A percentile compares a stretch with the other conserved stretches of the same genome.
Evolutionary conservation across 2,888 invertebrate species (phyloP).

Genomic region (Acheta domesticus): DNA sequence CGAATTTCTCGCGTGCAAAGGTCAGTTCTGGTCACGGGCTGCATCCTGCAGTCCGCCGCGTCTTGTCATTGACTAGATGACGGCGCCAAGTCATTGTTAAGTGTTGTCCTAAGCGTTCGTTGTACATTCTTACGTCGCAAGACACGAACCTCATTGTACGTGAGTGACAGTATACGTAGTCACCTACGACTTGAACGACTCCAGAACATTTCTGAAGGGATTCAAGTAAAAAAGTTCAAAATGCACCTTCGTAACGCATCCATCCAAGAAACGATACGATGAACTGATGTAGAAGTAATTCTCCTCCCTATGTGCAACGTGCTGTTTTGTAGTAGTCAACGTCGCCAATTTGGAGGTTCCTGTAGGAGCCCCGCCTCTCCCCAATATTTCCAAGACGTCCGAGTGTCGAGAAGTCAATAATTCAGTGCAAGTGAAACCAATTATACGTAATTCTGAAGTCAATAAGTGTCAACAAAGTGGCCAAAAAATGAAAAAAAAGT

Average conservation of each 20-base stretch:
- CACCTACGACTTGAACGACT: background rate
- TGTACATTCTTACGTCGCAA: too few relatives aligned
- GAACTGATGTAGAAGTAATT: background rate
- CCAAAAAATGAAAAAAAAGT: background rate
- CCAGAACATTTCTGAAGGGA: background rate
- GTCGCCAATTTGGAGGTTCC: background rate
- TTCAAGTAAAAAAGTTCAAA: background rate
- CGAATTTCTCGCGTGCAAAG: background rate
- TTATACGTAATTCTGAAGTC: background rate
- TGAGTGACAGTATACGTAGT: background rate
- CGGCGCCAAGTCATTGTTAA: background rate
- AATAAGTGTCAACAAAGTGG: constrained; percentile 1
- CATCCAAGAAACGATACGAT: constrained; percentile 8
- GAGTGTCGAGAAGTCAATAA: background rate
- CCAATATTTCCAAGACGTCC: background rate
- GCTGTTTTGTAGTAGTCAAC: background rate
- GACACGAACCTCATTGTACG: background rate
- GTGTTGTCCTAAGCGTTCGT: background rate
- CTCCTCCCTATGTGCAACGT: background rate
- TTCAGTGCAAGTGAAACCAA: background rate
- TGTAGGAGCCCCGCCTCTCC: background rate
- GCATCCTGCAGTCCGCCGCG: background rate
- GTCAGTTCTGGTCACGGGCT: background rate
- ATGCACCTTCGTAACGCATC: constrained; percentile 9
- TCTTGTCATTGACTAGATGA: background rate